Evolutionary conservation across 1,140 invertebrate species (phyloP), one percentile per base, ranked within the genome.

Genomic region (Drosophila varians): DNA sequence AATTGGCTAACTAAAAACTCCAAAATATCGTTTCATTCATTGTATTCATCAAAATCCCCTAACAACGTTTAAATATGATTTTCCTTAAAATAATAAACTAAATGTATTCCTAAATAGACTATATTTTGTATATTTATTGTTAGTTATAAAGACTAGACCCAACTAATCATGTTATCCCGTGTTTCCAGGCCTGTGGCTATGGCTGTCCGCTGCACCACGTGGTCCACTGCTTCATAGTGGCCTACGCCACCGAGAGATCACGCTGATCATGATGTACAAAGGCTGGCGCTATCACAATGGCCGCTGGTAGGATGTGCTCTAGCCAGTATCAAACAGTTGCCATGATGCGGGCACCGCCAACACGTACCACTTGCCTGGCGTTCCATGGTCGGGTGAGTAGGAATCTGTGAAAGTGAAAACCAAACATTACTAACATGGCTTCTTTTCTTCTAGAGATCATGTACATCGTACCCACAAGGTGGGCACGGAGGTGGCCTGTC

Each of bases 391-490:
- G 98, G 98, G 94, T 97, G 91, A 92, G 93, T 89, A n/a, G 9
- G 9, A 31, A 3, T 11, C 28, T n/a, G 11, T n/a, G 9, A 28
- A 9, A 31, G 9, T n/a, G 9, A 2, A 38, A 16, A 9, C 6
- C n/a, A 7, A 7, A 5, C 12, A 5, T 12, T 40, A 0, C 14
- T 7, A 40, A 18, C 2, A 6, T 16, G n/a, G 14, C 14, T 18
- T 14, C 4, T 36, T 1, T 16, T 16, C n/a, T 12, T 18, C 3
- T 91, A 98, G 97, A 0, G 94, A 99, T 25, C 99, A 99, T 91
- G 95, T 99, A 11, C 93, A 99, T 25, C 93, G 99, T 56, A 99
- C 99, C 0, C 99, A 99, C 91, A 99, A 99, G 94, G 96, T 99
- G 16, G 98, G 98, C 11, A 99, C 98, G 1, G 99, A 99, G 93